phyloP scores from a whole-genome alignment of 2,113 vertebrate species.

The Alligator sinensis region DNA sequence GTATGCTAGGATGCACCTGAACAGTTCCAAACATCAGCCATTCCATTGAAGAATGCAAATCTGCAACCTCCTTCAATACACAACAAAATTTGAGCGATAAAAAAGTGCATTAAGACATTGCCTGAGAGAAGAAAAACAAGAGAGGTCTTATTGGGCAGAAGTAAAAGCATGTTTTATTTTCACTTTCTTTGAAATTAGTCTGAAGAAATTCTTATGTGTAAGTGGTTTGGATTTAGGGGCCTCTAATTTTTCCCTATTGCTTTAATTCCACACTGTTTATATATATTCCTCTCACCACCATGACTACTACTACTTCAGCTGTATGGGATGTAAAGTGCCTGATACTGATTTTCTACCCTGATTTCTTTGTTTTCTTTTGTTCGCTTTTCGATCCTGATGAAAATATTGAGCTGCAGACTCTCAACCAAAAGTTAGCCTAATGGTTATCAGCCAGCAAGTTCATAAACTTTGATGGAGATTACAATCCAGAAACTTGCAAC shows the following conservation, averaged over 20 bases:
- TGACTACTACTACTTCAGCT: slow-evolving; percentile 15
- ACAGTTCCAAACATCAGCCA: not conserved
- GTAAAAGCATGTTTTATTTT: not conserved
- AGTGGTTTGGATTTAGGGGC: not conserved
- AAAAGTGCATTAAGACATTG: not conserved
- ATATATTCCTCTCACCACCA: not conserved
- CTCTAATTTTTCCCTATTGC: not conserved
- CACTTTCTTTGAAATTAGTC: not conserved
- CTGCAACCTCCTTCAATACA: not conserved
- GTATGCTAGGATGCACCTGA: not conserved
- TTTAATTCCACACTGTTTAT: not conserved
- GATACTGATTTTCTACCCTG: slow-evolving; percentile 9
- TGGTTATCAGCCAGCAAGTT: not conserved
- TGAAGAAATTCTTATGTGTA: not conserved
- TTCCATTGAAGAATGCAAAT: not conserved
- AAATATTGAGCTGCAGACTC: not conserved
- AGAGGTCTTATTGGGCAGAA: not conserved
- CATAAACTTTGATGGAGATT: not conserved
- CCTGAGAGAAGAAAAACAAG: not conserved
- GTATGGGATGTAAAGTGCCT: slow-evolving; percentile 6
- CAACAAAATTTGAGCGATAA: not conserved
- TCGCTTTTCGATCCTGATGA: not conserved
- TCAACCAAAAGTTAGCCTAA: not conserved
- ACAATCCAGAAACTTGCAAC: not conserved
- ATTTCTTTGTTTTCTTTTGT: not conserved